Base-by-base conservation (phyloP, 2,888 invertebrate genomes). In the Gortyna flavago region DNA sequence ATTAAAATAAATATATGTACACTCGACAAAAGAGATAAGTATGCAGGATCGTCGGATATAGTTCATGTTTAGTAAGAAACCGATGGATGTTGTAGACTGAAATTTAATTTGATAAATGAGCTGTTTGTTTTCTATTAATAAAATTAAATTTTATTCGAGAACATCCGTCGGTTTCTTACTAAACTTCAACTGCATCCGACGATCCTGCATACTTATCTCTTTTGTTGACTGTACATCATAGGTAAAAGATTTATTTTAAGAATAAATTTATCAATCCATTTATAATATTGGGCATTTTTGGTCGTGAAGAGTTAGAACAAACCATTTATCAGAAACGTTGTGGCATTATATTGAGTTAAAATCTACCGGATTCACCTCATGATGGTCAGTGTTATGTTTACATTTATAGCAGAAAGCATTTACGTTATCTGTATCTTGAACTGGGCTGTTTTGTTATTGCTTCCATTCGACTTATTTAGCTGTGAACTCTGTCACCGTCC, bases 401-500 rank as follows among this genome's bases (percentile, higher is more conserved):
- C 92, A 90, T 91, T 89, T 91, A 87, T 93, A 93, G 90, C 93
- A 90, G 92, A 93, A 94, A 91, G 96, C 95, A 96, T 96, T 96
- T 96, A 95, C 91, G 90, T 93, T 90, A 88, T 90, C 87, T 90
- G 90, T 90, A 89, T 89, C 87, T 89, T 91, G 87, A 89, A 90
- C 89, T 85, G 90, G 92, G 91, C 91, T 93, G 92, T 94, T 94
- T 91, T 92, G 91, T 94, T 94, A 91, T 93, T 92, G 94, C 94
- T 94, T 94, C 93, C 90, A 89, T 88, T 90, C 87, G 88, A 90
- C 87, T 90, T 90, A 88, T 89, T 89, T 88, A 89, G 89, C 89
- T 92, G 89, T 92, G 91, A 90, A 90, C 90, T 91, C 92, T 91
- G 87, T 94, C 94, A 92, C 96, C 96, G 96, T 96, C 96, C 96